Evolutionary conservation across 1,140 invertebrate genomes (phyloP).

Genomic region (Lordiphosa collinella): DNA sequence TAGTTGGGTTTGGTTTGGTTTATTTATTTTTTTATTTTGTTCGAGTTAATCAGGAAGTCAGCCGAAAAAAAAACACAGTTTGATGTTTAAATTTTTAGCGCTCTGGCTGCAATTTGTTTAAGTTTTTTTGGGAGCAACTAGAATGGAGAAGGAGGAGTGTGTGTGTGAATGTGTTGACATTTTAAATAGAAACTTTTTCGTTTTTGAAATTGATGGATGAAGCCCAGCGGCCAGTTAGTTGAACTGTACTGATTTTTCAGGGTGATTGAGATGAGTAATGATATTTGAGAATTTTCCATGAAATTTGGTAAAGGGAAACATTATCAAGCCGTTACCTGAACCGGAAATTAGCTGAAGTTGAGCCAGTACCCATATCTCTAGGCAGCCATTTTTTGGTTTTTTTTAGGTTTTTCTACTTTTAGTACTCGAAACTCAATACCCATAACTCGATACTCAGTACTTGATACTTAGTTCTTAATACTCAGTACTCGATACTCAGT

Average conservation of each 20-base stretch:
- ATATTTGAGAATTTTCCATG: conserved; percentile 4
- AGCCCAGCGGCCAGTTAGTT: conserved; percentile 26
- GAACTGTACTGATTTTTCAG: conserved; percentile 7
- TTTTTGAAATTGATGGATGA: conserved; percentile 48
- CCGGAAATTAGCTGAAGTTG: too few relatives aligned
- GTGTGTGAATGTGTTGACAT: conserved; percentile 54
- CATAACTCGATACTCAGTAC: too few relatives aligned
- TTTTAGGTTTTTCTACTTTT: too few relatives aligned
- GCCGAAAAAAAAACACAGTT: conserved; percentile 42
- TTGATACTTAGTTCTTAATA: too few relatives aligned
- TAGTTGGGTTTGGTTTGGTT: conserved; percentile 34
- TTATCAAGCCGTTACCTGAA: too few relatives aligned
- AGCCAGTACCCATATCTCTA: too few relatives aligned
- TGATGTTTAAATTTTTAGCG: conserved; percentile 73
- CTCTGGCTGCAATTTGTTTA: conserved; percentile 63
- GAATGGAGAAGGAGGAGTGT: conserved; percentile 1
- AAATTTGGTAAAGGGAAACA: too few relatives aligned
- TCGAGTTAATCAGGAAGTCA: conserved; percentile 72
- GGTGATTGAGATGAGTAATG: not conserved
- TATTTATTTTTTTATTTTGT: conserved; percentile 29
- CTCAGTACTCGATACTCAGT: too few relatives aligned
- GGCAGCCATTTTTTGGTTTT: too few relatives aligned
- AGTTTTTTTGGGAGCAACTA: conserved; percentile 23
- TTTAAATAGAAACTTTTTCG: conserved; percentile 46
- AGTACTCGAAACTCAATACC: too few relatives aligned